A percentile compares a stretch with the other conserved stretches of the same genome.
Evolutionary conservation across 2,113 vertebrate species (phyloP).

Genomic region (Scatophagus argus): DNA sequence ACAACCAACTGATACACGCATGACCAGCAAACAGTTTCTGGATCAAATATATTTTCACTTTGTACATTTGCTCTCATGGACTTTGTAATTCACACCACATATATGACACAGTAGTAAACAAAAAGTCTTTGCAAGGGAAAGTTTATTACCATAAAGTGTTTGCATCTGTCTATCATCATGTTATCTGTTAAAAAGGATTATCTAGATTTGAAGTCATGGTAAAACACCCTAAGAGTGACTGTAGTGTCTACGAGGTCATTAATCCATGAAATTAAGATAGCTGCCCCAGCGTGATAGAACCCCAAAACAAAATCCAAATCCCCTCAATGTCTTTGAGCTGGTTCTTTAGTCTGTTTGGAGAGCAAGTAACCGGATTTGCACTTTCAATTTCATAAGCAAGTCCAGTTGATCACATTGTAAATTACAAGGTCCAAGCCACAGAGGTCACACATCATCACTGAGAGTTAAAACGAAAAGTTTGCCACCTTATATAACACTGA

Average conservation of each 20-base stretch:
- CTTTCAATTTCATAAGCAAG: slow-evolving; percentile 26
- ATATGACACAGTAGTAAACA: neutral
- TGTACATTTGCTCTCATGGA: neutral
- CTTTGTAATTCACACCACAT: neutral
- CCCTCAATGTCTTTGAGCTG: slow-evolving; percentile 32
- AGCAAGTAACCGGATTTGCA: slow-evolving; percentile 30
- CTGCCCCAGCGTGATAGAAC: slow-evolving; percentile 26
- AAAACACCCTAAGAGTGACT: slow-evolving; percentile 27
- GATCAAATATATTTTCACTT: neutral
- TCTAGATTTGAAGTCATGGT: slow-evolving; percentile 41
- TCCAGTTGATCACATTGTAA: slow-evolving; percentile 36
- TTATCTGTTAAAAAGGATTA: slow-evolving; percentile 42
- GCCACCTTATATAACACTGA: neutral
- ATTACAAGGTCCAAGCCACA: neutral
- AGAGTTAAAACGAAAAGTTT: neutral
- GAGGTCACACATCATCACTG: neutral
- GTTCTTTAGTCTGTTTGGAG: slow-evolving; percentile 15
- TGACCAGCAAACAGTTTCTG: slow-evolving; percentile 4
- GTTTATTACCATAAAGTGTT: slow-evolving; percentile 11
- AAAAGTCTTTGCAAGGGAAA: neutral
- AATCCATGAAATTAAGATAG: slow-evolving; percentile 59
- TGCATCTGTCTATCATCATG: neutral
- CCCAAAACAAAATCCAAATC: slow-evolving; percentile 52
- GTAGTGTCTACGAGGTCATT: slow-evolving; percentile 13
- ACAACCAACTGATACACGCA: slow-evolving; percentile 9